Base-by-base conservation (phyloP, 2,888 invertebrate species). In the Molanna angustata region DNA sequence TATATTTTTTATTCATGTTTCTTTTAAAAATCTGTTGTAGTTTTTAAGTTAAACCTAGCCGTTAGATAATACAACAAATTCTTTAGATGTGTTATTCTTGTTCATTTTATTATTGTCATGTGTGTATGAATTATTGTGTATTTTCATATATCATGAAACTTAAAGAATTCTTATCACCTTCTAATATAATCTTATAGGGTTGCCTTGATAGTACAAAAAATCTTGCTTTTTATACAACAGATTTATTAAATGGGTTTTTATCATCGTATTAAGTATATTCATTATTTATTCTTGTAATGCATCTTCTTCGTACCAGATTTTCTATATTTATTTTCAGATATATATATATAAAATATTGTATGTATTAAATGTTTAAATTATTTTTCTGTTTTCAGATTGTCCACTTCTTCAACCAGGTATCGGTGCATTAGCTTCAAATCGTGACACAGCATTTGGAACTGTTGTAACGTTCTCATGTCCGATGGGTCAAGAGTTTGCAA, bases 401-500 rank as follows among this genome's bases (percentile, higher is more conserved):
- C 93, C 94, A 2, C 80, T 83, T 42, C 73, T 94, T 44, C 81
- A 85, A 66, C 88, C 94, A 19, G 94, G 94, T 49, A 82, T 84
- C 64, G 92, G 94, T 61, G 94, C 94, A 35, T 74, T 94, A 66
- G 92, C 94, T 27, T 93, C 94, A 22, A 93, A 88, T 68, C 81
- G 94, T 65, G 94, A 94, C 70, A 92, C 94, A 41, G 90, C 92
- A 42, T 94, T 94, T 71, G 94, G 92, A 62, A 94, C 94, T 50
- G 76, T 83, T 53, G 88, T 93, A 43, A 89, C 87, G 49, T 94
- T 94, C 70, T 89, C 89, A n/a, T 95, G 94, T 69, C 94, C 94
- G 3, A 80, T 88, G 64, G 94, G 94, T 21, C 94, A 94, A 73
- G 94, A 94, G 74, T 94, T 95, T 68, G 90, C 93, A 37, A 94